These are phyloP conservation scores for Phorcus lineatus DNA, from an alignment of 2,888 invertebrate genomes.

Conservation along the genomic window DNA sequence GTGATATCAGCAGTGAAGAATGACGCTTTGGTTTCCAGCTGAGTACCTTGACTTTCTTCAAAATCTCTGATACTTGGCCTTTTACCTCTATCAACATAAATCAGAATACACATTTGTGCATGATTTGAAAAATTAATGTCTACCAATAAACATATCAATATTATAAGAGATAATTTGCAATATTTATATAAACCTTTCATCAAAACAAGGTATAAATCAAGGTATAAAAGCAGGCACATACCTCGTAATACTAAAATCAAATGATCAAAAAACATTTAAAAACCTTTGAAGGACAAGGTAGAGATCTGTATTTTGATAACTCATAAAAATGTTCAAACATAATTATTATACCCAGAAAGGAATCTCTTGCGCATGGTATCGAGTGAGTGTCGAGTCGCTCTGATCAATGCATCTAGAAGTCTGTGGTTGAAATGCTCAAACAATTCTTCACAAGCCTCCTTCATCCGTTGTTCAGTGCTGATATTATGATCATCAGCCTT, in stretches of 20 bases:
- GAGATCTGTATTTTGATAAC: too few relatives aligned
- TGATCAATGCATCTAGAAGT: conserved; percentile 84
- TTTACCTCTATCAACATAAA: conserved; percentile 33
- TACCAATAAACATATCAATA: neutral
- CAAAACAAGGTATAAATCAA: too few relatives aligned
- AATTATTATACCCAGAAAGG: conserved; percentile 75
- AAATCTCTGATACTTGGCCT: conserved; percentile 42
- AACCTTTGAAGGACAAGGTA: too few relatives aligned
- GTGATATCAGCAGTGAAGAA: conserved; percentile 87
- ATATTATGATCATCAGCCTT: conserved; percentile 29
- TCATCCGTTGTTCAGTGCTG: conserved; percentile 50
- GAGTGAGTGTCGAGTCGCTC: conserved; percentile 84
- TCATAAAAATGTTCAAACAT: too few relatives aligned
- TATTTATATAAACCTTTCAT: too few relatives aligned
- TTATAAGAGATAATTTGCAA: too few relatives aligned
- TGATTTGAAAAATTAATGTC: neutral
- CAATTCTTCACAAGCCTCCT: conserved; percentile 87
- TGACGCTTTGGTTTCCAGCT: conserved; percentile 47
- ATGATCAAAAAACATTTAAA: too few relatives aligned
- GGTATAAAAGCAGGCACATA: too few relatives aligned
- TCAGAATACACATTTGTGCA: neutral
- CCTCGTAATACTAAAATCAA: neutral
- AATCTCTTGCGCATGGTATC: conserved; percentile 83
- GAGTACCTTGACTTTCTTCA: conserved; percentile 47
- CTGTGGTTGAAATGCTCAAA: conserved; percentile 88